phyloP scores from a whole-genome alignment of 2,113 vertebrate genomes.

The Nothoprocta pentlandii region DNA sequence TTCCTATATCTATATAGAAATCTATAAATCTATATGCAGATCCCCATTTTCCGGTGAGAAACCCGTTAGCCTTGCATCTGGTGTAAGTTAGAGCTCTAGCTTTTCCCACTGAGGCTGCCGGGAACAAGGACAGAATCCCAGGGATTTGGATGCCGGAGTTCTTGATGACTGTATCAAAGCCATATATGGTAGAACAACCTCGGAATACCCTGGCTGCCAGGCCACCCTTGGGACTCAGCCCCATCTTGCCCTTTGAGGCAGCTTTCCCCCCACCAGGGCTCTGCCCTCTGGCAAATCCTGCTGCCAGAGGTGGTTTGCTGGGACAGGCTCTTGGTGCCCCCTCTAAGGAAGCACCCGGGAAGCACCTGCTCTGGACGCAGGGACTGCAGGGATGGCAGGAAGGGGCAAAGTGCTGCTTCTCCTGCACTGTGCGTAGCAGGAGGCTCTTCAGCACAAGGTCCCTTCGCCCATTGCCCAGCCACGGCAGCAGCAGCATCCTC shows the following conservation, averaged over 20 bases:
- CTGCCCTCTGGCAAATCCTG: conserved; percentile 1
- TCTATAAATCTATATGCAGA: neutral
- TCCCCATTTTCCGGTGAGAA: neutral
- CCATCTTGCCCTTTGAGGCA: neutral
- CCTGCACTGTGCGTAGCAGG: neutral
- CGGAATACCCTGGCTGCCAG: neutral
- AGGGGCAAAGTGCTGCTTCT: neutral
- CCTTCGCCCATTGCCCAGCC: neutral
- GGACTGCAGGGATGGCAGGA: too few species aligned
- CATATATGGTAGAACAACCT: conserved; percentile 59
- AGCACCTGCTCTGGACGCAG: neutral
- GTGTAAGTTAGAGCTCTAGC: neutral
- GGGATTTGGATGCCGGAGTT: neutral
- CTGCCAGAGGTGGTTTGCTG: neutral
- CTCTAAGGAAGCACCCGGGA: neutral
- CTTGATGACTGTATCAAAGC: neutral
- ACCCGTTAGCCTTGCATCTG: neutral
- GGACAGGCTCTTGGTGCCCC: neutral
- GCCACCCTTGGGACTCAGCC: neutral
- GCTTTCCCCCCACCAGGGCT: neutral
- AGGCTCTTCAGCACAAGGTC: neutral
- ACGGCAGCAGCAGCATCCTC: too few species aligned
- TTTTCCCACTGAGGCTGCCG: neutral
- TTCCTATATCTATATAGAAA: neutral
- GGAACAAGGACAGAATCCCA: neutral